These are phyloP conservation scores for Hoplodrina blanda DNA, from an alignment of 2,888 invertebrate genomes.

Conservation along the genomic window DNA sequence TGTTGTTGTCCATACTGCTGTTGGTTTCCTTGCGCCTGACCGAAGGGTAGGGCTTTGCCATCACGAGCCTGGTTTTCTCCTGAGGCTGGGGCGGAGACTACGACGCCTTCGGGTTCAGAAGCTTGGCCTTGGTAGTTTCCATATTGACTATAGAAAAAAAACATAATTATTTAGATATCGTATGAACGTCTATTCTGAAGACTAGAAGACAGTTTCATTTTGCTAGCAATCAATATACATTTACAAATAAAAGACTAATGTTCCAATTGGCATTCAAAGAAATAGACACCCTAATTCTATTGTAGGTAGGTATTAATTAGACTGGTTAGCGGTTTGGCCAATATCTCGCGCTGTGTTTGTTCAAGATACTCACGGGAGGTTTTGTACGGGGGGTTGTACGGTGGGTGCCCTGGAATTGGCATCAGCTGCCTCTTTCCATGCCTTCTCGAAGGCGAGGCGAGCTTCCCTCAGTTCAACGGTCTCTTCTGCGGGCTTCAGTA, in stretches of 20 bases:
- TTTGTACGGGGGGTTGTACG: constrained; percentile 25
- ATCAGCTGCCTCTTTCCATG: constrained; percentile 93
- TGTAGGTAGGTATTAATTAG: too few species aligned
- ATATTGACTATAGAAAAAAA: constrained; percentile 41
- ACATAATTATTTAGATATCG: too few species aligned
- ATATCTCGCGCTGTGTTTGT: too few species aligned
- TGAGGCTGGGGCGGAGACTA: constrained; percentile 53
- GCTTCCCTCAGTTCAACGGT: constrained; percentile 93
- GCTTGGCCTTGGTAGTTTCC: constrained; percentile 62
- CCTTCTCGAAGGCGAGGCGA: constrained; percentile 92
- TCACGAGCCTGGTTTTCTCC: constrained; percentile 64
- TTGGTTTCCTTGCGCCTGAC: constrained; percentile 57
- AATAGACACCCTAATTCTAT: too few species aligned
- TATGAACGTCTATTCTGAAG: too few species aligned
- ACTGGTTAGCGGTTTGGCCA: too few species aligned
- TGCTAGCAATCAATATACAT: too few species aligned
- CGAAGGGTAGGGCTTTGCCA: constrained; percentile 66
- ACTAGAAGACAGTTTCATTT: too few species aligned
- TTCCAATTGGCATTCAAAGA: too few species aligned
- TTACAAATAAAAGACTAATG: too few species aligned
- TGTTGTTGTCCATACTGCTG: neutral
- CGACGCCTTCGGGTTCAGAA: constrained; percentile 49
- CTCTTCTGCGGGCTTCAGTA: constrained; percentile 92
- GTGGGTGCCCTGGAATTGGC: constrained; percentile 71
- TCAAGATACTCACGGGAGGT: constrained; percentile 18